Evolutionary conservation across 2,113 vertebrate genomes (phyloP).

Genomic region (Nematolebias whitei): DNA sequence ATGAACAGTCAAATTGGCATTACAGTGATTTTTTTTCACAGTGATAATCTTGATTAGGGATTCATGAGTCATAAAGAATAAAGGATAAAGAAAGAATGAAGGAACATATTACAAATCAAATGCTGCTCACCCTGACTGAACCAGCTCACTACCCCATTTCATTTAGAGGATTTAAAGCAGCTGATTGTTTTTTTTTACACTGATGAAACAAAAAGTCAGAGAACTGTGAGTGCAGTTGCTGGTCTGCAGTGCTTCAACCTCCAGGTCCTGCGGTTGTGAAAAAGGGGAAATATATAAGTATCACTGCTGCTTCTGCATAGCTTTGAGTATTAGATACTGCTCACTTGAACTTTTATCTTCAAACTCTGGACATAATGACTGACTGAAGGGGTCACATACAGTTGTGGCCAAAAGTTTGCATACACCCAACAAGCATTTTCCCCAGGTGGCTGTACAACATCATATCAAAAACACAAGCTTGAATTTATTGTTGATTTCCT

Average conservation of each 20-base stretch:
- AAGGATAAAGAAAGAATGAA: no score
- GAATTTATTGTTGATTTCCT: no score
- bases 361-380: conserved; percentile 3
- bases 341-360: neutral
- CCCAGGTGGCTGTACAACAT: no score
- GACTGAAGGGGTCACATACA: neutral
- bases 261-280: conserved; percentile 49
- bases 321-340: conserved; percentile 6
- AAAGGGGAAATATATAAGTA: conserved; percentile 12
- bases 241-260: conserved; percentile 25
- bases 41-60: no score
- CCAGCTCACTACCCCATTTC: conserved; percentile 33
- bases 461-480: no score
- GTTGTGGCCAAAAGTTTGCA: no score
- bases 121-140: conserved; percentile 25
- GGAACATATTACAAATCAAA: no score
- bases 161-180: conserved; percentile 55
- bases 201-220: conserved; percentile 42
- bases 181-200: conserved; percentile 53
- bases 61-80: no score
- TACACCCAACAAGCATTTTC: no score
- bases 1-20: no score
- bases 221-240: conserved; percentile 48
- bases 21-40: no score
- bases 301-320: conserved; percentile 4